Percentiles rank a stretch among this genome's conserved stretches.
phyloP scores from a whole-genome alignment of 2,888 invertebrate species.

The Agrotis exclamationis region DNA sequence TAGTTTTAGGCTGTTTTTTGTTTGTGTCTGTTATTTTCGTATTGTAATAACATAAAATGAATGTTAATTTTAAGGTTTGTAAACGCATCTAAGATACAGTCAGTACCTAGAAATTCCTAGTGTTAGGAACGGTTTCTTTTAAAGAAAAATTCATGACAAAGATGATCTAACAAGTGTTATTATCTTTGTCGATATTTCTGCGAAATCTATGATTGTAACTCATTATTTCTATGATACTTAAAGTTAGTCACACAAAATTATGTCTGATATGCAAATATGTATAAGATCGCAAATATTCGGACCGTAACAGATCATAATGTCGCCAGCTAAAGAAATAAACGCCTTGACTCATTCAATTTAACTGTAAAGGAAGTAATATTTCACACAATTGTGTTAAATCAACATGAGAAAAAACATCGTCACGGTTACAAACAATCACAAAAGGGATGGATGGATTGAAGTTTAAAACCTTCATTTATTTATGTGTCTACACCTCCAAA shows the following conservation, averaged over 20 bases:
- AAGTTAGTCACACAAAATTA: conserved; percentile 69
- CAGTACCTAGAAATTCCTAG: too few species aligned
- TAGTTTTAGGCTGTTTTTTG: too few species aligned
- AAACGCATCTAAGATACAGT: too few species aligned
- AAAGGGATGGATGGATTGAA: not conserved
- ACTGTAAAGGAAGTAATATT: conserved; percentile 39
- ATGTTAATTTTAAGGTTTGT: too few species aligned
- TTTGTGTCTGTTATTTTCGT: too few species aligned
- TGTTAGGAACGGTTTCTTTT: too few species aligned
- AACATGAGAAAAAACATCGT: conserved; percentile 17
- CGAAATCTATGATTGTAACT: conserved; percentile 62
- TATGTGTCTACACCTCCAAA: not conserved
- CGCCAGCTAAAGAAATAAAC: conserved; percentile 57
- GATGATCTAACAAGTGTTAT: too few species aligned
- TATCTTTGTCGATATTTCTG: conserved; percentile 36
- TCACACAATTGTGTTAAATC: conserved; percentile 47
- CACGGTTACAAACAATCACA: not conserved
- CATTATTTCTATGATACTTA: conserved; percentile 66
- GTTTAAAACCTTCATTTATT: conserved; percentile 9
- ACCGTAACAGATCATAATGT: conserved; percentile 50
- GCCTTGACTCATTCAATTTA: conserved; percentile 55
- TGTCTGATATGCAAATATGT: conserved; percentile 54
- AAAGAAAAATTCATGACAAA: too few species aligned
- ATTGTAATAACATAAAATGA: too few species aligned
- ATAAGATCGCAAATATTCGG: conserved; percentile 53